A percentile compares a stretch with the other conserved stretches of the same genome.
Conservation (phyloP, 2,113 vertebrate species). For the Perognathus longimembris region DNA sequence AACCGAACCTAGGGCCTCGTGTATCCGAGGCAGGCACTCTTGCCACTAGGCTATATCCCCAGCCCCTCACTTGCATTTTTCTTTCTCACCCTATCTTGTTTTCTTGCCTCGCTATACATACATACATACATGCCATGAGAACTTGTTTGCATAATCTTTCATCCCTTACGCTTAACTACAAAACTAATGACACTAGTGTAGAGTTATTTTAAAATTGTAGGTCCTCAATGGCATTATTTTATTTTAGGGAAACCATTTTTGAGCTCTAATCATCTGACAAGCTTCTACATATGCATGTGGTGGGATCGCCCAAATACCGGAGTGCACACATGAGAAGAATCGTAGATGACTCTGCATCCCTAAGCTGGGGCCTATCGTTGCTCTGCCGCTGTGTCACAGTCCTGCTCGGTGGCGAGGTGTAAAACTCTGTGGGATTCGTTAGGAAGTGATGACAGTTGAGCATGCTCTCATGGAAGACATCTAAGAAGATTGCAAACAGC, state of each 20-base stretch:
- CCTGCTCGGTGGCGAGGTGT: not conserved
- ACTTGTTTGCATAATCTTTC: not conserved
- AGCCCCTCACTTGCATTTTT: not conserved
- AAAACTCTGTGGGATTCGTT: not conserved
- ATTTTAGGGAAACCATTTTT: conserved; percentile 24
- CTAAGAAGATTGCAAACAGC: not conserved
- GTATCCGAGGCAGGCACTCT: too few relatives aligned
- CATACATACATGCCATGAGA: not conserved
- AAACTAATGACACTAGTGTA: not conserved
- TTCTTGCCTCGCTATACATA: conserved; percentile 1
- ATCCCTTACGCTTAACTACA: not conserved
- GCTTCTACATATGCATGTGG: not conserved
- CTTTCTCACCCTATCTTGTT: conserved; percentile 14
- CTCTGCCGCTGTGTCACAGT: not conserved
- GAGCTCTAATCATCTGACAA: not conserved
- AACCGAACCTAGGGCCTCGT: too few relatives aligned
- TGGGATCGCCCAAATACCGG: not conserved
- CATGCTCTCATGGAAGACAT: not conserved
- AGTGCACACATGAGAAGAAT: not conserved
- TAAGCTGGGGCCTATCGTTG: not conserved
- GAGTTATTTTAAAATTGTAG: not conserved
- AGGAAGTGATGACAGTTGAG: not conserved
- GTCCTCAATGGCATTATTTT: not conserved
- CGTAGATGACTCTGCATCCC: not conserved
- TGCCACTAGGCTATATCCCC: too few relatives aligned